These are phyloP conservation scores for Gymnobelideus leadbeateri DNA, from an alignment of 2,113 vertebrate genomes.

Conservation along the genomic window DNA sequence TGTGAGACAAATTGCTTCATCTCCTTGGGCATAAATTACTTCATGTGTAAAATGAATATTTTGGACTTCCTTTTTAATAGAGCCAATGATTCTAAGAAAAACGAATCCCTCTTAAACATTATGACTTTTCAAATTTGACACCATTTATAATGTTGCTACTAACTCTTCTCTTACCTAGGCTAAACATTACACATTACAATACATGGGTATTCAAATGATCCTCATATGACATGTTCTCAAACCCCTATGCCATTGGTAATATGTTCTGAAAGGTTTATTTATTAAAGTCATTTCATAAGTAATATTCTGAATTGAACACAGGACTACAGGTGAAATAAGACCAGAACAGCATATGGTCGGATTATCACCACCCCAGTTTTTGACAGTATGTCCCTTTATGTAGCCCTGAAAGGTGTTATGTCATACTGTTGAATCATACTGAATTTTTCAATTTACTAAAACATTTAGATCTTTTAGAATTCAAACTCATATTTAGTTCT, in stretches of 20 bases:
- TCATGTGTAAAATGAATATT: background rate
- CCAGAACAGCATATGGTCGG: background rate
- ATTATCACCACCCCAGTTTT: background rate
- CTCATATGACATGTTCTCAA: background rate
- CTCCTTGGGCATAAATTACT: background rate
- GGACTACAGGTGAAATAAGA: background rate
- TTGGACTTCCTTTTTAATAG: background rate
- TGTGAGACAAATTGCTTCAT: background rate
- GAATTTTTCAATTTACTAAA: background rate
- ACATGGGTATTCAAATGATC: background rate
- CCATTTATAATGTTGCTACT: too few relatives aligned
- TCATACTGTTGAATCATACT: background rate
- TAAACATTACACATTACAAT: background rate
- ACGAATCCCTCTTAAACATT: too few relatives aligned
- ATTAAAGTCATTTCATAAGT: background rate
- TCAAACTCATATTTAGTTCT: background rate
- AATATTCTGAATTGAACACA: background rate
- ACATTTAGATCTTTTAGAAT: background rate
- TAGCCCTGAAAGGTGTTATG: background rate
- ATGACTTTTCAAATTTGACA: too few relatives aligned
- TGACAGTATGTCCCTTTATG: background rate
- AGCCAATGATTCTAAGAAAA: background rate
- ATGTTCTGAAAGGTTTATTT: background rate
- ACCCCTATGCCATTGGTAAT: background rate
- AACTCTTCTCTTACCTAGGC: too few relatives aligned